Percentiles rank a stretch among this genome's conserved stretches.
Conservation (phyloP, 2,797 vertebrate genomes). For the Aplochiton taeniatus region DNA sequence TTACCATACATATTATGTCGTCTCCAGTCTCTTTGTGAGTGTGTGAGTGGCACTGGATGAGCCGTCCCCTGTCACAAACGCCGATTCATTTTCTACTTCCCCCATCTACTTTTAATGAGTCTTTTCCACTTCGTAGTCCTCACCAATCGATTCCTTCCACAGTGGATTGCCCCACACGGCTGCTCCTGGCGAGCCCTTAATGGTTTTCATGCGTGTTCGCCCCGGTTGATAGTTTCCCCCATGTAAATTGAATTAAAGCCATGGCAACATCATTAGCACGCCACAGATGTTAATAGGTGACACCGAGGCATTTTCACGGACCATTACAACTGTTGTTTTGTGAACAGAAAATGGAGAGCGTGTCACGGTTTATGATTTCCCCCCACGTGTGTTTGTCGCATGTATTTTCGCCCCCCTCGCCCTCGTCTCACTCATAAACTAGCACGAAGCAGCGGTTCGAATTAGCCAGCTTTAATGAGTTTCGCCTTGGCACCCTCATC, state of each 20-base stretch:
- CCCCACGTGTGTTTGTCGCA: conserved; percentile 20
- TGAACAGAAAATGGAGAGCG: conserved; percentile 14
- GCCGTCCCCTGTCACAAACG: neutral
- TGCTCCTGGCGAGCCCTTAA: conserved; percentile 33
- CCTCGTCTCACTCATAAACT: conserved; percentile 19
- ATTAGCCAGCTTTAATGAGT: conserved; percentile 31
- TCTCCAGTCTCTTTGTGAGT: neutral
- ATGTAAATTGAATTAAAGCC: conserved; percentile 50
- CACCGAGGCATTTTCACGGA: conserved; percentile 43
- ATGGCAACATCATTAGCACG: conserved; percentile 49
- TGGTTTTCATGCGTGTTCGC: conserved; percentile 34
- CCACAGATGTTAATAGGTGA: conserved; percentile 35
- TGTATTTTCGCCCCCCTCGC: neutral
- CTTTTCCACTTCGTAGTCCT: conserved; percentile 15
- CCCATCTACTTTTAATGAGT: conserved; percentile 13
- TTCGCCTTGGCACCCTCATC: conserved; percentile 30
- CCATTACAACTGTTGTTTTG: conserved; percentile 39
- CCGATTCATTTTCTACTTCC: neutral
- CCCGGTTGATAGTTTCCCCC: conserved; percentile 37
- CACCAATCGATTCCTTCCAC: conserved; percentile 12
- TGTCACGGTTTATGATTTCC: conserved; percentile 36
- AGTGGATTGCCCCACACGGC: conserved; percentile 16
- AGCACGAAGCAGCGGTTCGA: conserved; percentile 30
- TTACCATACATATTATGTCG: no score
- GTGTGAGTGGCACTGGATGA: neutral